Evolutionary conservation across 2,797 vertebrate species (phyloP).

Genomic region (Halcyon smyrnensis): DNA sequence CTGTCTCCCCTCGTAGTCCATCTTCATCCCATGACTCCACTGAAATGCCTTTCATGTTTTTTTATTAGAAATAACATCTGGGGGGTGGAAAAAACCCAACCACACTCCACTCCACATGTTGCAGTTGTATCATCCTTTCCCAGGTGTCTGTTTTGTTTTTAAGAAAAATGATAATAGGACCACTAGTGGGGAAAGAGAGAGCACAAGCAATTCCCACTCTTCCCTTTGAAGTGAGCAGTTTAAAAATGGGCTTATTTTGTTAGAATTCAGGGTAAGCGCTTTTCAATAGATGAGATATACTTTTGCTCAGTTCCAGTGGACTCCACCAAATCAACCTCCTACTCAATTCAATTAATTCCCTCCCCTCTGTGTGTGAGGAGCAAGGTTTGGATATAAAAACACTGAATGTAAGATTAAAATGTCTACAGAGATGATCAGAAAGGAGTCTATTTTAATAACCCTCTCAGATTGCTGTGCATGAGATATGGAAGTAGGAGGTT

Average conservation of each 20-base stretch:
- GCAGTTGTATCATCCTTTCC: slow-evolving; percentile 26
- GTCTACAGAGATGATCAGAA: slow-evolving; percentile 73
- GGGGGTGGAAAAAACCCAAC: not conserved
- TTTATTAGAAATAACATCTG: not conserved
- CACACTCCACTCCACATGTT: not conserved
- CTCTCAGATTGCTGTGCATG: slow-evolving; percentile 59
- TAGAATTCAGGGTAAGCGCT: slow-evolving; percentile 61
- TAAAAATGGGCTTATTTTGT: slow-evolving; percentile 68
- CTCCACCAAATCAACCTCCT: slow-evolving; percentile 69
- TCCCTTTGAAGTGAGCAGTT: slow-evolving; percentile 46
- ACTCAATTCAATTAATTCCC: slow-evolving; percentile 75
- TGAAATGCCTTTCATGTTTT: not conserved
- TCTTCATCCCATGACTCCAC: not conserved
- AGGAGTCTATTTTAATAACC: slow-evolving; percentile 74
- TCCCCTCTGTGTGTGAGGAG: slow-evolving; percentile 47
- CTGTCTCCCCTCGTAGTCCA: not conserved
- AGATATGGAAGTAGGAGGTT: slow-evolving; percentile 60
- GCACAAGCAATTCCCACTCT: slow-evolving; percentile 42
- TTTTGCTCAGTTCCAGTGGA: slow-evolving; percentile 53
- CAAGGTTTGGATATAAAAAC: slow-evolving; percentile 73
- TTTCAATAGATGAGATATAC: slow-evolving; percentile 46
- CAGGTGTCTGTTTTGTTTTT: slow-evolving; percentile 40
- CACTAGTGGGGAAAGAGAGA: slow-evolving; percentile 16
- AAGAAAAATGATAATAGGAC: slow-evolving; percentile 41
- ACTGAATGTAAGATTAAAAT: slow-evolving; percentile 72